Evolutionary conservation across 2,888 invertebrate genomes (phyloP).

Genomic region (Xestia c-nigrum): DNA sequence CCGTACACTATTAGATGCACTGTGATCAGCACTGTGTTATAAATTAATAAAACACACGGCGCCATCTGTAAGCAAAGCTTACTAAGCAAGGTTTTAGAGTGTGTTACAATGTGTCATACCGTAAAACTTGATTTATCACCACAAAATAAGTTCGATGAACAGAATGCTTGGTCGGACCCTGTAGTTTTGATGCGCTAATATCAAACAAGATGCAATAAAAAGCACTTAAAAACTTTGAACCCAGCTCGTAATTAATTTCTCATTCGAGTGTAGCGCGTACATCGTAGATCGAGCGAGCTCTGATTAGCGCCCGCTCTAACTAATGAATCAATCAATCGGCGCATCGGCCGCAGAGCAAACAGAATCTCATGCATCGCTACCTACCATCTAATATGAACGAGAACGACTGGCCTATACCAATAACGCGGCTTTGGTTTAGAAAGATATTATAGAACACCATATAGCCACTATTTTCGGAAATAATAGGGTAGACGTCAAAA

Average conservation of each 20-base stretch:
- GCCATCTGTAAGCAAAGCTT: no score
- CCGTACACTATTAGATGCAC: no score
- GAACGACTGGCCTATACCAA: neutral
- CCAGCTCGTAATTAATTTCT: constrained; percentile 17
- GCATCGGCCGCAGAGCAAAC: constrained; percentile 53
- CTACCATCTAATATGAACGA: constrained; percentile 29
- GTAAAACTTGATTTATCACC: no score
- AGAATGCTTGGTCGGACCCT: no score
- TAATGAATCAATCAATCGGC: constrained; percentile 58
- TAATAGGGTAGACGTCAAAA: neutral
- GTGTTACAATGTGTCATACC: no score
- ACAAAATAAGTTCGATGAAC: no score
- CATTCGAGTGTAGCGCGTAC: neutral
- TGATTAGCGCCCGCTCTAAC: constrained; percentile 40
- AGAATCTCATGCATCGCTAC: constrained; percentile 49
- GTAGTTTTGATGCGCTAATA: neutral
- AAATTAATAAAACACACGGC: no score
- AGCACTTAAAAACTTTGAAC: neutral
- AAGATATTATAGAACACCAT: neutral
- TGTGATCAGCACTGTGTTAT: no score
- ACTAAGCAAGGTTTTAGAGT: no score
- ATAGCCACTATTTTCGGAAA: neutral
- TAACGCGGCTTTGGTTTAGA: neutral
- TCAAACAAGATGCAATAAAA: neutral
- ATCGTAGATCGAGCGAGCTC: neutral